Percentiles rank a stretch among this genome's conserved stretches.
Conservation (phyloP, 2,888 invertebrate species). For the Aleiodes alternator region DNA sequence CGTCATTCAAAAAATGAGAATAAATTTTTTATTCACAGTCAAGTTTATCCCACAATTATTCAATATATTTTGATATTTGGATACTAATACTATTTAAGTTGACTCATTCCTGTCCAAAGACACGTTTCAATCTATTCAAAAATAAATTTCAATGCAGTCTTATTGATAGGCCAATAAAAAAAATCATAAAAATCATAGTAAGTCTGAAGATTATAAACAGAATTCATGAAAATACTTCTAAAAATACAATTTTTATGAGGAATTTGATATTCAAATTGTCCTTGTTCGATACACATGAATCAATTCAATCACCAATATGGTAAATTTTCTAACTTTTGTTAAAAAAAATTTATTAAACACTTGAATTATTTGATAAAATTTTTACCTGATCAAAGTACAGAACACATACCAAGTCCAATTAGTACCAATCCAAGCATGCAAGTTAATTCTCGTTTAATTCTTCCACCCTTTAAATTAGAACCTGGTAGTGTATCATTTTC, state of each 20-base stretch:
- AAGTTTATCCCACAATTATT: too few species aligned
- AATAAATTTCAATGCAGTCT: too few species aligned
- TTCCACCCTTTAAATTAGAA: slow-evolving; percentile 62
- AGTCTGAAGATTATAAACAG: background rate
- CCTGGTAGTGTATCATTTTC: slow-evolving; percentile 67
- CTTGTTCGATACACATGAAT: background rate
- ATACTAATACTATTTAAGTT: too few species aligned
- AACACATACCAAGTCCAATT: slow-evolving; percentile 70
- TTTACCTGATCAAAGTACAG: slow-evolving; percentile 59
- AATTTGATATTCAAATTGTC: background rate
- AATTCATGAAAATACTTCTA: slow-evolving; percentile 25
- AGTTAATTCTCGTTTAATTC: slow-evolving; percentile 67
- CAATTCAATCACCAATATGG: slow-evolving; percentile 1
- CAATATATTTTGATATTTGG: too few species aligned
- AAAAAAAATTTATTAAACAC: slow-evolving; percentile 11
- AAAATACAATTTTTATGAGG: slow-evolving; percentile 18
- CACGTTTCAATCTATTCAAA: too few species aligned
- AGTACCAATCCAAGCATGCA: slow-evolving; percentile 69
- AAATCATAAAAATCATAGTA: background rate
- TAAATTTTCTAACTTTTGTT: background rate
- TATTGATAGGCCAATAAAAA: too few species aligned
- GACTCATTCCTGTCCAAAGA: too few species aligned
- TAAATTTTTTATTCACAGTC: too few species aligned
- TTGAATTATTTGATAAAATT: background rate
- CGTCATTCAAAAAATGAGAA: too few species aligned